These are phyloP conservation scores for Antechinus stuartii DNA, from an alignment of 2,113 vertebrate genomes.

Conservation along the genomic window DNA sequence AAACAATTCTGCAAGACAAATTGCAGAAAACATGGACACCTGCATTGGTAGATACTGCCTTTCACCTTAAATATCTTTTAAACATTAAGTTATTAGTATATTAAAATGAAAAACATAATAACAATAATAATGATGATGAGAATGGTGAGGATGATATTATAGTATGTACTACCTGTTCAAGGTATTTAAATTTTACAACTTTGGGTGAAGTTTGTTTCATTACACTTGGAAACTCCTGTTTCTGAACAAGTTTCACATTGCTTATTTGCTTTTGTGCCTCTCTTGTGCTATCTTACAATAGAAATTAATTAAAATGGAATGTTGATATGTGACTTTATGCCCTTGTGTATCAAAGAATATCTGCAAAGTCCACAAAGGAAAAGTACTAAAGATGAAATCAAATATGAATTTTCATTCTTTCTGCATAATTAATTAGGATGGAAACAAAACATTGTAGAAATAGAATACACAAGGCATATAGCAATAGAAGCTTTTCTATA, in stretches of 20 bases:
- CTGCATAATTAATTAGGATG: constrained; percentile 58
- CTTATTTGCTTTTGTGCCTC: constrained; percentile 42
- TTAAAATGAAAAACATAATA: background rate
- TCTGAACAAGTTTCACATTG: background rate
- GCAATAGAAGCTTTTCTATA: constrained; percentile 50
- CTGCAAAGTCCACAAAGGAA: constrained; percentile 53
- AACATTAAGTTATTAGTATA: background rate
- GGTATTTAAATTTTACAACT: background rate
- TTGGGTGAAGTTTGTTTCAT: background rate
- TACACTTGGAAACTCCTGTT: constrained; percentile 12
- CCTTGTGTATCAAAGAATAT: constrained; percentile 45
- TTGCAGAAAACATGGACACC: background rate
- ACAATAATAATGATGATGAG: background rate
- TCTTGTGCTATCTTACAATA: constrained; percentile 56
- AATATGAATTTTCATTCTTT: constrained; percentile 62
- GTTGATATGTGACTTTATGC: background rate
- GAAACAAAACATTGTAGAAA: constrained; percentile 59
- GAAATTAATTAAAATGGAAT: constrained; percentile 55
- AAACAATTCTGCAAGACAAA: background rate
- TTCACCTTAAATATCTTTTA: background rate
- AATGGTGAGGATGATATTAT: background rate
- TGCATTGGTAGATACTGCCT: background rate
- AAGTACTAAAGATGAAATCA: constrained; percentile 59
- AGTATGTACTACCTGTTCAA: background rate
- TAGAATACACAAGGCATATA: constrained; percentile 16